Evolutionary conservation across 92 coral and sea anemone species (phyloP).

Genomic region (Palythoa caribaeorum): DNA sequence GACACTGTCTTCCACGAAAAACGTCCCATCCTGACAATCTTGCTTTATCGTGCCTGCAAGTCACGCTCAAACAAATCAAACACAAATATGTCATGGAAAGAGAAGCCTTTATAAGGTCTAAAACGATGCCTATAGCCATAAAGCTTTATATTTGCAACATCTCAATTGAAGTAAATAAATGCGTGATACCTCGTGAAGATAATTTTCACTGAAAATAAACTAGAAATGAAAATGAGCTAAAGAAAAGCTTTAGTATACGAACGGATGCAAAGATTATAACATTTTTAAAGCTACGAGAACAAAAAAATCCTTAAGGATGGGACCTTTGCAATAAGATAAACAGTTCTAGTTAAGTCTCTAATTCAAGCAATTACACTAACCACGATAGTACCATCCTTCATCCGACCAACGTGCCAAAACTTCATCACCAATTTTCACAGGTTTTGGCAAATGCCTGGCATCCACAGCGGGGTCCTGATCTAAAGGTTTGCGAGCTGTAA

Average conservation of each 20-base stretch:
- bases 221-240: no score
- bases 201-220: no score
- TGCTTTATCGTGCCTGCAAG: conserved; percentile 87
- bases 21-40: conserved; percentile 84
- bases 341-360: not conserved
- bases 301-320: not conserved
- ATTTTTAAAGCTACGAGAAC: no score
- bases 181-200: no score
- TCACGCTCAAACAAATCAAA: not conserved
- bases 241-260: no score
- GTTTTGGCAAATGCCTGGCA: conserved; percentile 78
- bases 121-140: not conserved
- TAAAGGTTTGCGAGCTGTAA: conserved; percentile 92
- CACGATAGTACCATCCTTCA: conserved; percentile 99
- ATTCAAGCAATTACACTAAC: conserved; percentile 45
- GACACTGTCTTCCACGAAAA: conserved; percentile 93
- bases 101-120: not conserved
- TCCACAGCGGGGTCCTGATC: conserved; percentile 98
- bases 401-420: conserved; percentile 98
- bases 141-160: no score
- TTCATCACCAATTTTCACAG: conserved; percentile 86
- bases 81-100: not conserved
- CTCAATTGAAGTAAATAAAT: no score
- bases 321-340: not conserved
- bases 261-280: no score